phyloP scores from a whole-genome alignment of 2,113 vertebrate species.

The Gallinago media region DNA sequence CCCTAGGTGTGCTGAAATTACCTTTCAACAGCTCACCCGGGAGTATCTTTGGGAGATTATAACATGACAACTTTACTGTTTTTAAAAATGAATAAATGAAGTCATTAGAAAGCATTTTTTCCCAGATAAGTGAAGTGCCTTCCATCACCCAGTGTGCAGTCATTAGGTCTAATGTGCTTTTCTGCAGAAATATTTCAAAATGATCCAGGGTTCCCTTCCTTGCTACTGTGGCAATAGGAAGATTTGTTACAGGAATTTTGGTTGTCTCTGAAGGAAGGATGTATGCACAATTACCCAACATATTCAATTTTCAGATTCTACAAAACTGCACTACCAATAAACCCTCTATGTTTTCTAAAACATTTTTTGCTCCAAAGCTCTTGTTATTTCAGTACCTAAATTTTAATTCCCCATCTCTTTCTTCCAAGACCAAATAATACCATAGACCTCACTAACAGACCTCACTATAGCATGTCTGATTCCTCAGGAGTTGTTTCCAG shows the following conservation, averaged over 20 bases:
- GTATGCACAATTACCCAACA: neutral
- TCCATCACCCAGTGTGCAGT: conserved; percentile 49
- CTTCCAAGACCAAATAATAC: neutral
- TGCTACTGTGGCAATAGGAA: conserved; percentile 35
- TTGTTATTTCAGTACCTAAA: neutral
- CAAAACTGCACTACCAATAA: neutral
- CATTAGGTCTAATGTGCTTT: conserved; percentile 70
- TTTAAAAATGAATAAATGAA: conserved; percentile 70
- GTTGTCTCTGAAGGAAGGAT: conserved; percentile 29
- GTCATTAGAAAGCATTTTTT: conserved; percentile 72
- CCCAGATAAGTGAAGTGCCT: conserved; percentile 61
- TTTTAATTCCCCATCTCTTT: neutral
- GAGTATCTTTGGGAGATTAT: conserved; percentile 63
- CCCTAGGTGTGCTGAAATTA: conserved; percentile 64
- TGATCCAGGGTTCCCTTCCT: conserved; percentile 46
- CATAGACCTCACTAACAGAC: neutral
- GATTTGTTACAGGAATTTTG: conserved; percentile 57
- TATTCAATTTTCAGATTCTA: neutral
- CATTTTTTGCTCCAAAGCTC: neutral
- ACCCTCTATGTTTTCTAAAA: neutral
- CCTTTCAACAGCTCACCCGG: conserved; percentile 45
- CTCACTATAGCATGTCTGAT: neutral
- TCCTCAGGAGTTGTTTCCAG: neutral
- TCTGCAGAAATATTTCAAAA: conserved; percentile 67
- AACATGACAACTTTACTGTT: conserved; percentile 61